Evolutionary conservation across 2,888 invertebrate genomes (phyloP), one percentile per base, ranked within the genome.

Genomic region (Drosophila hamatofila): DNA sequence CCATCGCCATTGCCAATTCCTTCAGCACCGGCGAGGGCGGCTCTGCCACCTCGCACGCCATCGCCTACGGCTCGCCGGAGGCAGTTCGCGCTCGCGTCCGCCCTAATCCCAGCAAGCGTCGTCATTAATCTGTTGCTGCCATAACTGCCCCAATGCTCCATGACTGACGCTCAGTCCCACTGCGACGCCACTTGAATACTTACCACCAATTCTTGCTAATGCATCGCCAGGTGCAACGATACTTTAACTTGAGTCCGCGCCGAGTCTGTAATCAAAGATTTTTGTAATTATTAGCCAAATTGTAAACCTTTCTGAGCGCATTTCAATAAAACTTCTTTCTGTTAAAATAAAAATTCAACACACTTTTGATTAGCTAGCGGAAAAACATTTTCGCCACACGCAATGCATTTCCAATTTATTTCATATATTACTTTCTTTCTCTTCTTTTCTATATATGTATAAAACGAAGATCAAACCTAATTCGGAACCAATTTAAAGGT

Each of bases 1-100:
- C 93, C 44, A 93, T 93, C 73, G 93, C 93, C 59, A 92, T 93
- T 80, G 93, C 93, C 78, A 93, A 93, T 77, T 92, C 92, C 35
- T 93, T 92, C 81, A 93, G 92, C 83, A 93, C 93, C 18, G 93
- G 93, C 16, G 92, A 93, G 77, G 92, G 92, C 58, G 93, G 93
- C 27, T 83, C 92, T 3, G 93, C 93, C 65, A 92, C 92, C 37
- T 93, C 93, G 56, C 92, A 92, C 62, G 93, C 93, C 66, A 93
- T 92, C 44, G 93, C 93, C 30, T 93, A 93, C 59, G 93, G 93
- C 33, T 91, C 91, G 1, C 93, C 93, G 35, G 92, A 93, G 23
- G 80, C 90, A 18, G 91, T 78, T 6, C 90, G 90, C 59, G 82
- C 88, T 35, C 91, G 91, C 42, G 77, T 74, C 48, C 92, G 88